Conservation (phyloP, 2,888 invertebrate species). For the Drosophila ezoana region DNA sequence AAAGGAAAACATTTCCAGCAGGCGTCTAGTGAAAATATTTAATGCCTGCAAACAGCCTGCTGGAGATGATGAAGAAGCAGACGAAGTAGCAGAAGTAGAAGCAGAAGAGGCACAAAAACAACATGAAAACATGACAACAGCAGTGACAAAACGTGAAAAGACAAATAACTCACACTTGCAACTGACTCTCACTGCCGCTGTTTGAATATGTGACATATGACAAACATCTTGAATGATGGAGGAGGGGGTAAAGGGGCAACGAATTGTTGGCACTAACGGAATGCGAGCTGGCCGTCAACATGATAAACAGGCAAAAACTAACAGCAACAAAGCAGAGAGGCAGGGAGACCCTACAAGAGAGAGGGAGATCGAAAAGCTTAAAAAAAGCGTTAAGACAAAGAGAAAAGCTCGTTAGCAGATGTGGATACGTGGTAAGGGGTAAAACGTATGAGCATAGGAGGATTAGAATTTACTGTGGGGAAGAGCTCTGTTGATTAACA, state of each 20-base stretch:
- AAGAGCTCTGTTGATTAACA: too few species aligned
- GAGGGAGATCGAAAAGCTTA: constrained; percentile 4
- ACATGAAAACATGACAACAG: constrained; percentile 69
- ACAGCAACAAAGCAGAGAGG: constrained; percentile 37
- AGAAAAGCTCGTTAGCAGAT: background rate
- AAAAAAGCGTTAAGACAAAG: constrained; percentile 27
- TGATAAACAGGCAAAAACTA: constrained; percentile 38
- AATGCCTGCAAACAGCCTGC: constrained; percentile 74
- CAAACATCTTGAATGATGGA: constrained; percentile 30
- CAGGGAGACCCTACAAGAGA: background rate
- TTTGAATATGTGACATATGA: constrained; percentile 77
- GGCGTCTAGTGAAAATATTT: constrained; percentile 74
- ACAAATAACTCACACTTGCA: constrained; percentile 77
- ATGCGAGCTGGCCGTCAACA: constrained; percentile 44
- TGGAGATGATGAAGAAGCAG: constrained; percentile 25
- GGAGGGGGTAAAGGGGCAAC: background rate
- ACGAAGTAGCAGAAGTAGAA: background rate
- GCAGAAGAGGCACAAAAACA: constrained; percentile 30
- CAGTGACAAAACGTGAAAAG: constrained; percentile 72
- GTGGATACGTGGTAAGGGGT: too few species aligned
- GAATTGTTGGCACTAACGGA: constrained; percentile 40
- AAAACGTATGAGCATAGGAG: too few species aligned
- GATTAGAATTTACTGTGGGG: too few species aligned
- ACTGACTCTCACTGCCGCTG: constrained; percentile 56
- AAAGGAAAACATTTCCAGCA: constrained; percentile 64